Conservation (phyloP, 1,140 invertebrate species). For the Melitaea cinxia region DNA sequence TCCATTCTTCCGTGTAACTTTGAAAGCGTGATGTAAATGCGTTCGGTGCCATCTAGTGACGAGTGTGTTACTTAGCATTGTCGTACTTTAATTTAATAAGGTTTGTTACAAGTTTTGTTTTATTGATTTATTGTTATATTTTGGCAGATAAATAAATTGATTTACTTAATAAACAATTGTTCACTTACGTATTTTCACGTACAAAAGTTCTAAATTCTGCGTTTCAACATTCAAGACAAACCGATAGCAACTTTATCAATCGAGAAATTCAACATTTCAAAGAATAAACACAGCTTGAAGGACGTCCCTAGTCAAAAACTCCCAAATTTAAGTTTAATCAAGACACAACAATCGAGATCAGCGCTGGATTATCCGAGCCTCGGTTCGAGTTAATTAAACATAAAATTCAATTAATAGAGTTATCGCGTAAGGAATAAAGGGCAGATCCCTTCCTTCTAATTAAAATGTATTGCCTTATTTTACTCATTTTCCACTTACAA, state of each 20-base stretch:
- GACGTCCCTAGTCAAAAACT: conserved; percentile 55
- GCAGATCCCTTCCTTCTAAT: conserved; percentile 76
- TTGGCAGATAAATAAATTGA: too few species aligned
- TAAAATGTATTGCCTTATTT: conserved; percentile 82
- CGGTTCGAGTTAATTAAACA: conserved; percentile 78
- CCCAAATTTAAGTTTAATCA: conserved; percentile 56
- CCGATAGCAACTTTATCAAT: conserved; percentile 25
- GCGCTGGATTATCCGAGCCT: conserved; percentile 59
- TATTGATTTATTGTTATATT: too few species aligned
- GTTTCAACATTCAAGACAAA: conserved; percentile 11
- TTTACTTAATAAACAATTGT: too few species aligned
- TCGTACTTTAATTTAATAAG: too few species aligned
- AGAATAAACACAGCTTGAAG: conserved; percentile 25
- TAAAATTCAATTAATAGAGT: conserved; percentile 81
- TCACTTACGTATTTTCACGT: neutral
- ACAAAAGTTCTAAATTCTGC: neutral
- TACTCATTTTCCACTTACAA: conserved; percentile 81
- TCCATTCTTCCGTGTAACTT: too few species aligned
- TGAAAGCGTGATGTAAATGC: too few species aligned
- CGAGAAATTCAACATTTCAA: conserved; percentile 10
- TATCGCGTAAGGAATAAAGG: conserved; percentile 79
- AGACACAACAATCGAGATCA: conserved; percentile 61
- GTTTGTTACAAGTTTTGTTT: too few species aligned
- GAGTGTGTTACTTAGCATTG: too few species aligned
- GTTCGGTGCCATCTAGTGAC: too few species aligned